Evolutionary conservation across 2,113 vertebrate species (phyloP), one percentile per base, ranked within the genome.

Genomic region (Bombycilla garrulus): DNA sequence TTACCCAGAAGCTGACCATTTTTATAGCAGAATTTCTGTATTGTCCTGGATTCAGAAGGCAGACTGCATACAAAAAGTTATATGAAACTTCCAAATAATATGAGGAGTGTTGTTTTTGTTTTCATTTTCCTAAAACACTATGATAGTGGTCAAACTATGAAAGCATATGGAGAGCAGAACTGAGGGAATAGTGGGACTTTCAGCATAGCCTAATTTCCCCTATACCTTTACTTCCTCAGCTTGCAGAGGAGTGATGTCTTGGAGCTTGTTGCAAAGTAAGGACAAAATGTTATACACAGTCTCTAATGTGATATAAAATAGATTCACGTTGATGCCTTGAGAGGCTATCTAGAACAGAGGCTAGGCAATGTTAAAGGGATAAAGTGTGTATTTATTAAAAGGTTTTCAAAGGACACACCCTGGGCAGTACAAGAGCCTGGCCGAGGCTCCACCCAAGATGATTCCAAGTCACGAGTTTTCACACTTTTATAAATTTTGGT

Each of bases 71-170:
- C 20, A 45, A 65, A 83, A 86, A 67, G 5, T 18, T 35, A n/a
- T 16, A 35, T 23, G 28, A 58, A 81, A 16, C 8, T 84, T 84
- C 15, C 16, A 11, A 35, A 36, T 18, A 42, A 36, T 42, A 77
- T 38, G 38, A 54, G 3, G 21, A 78, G 11, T 28, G 14, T 4
- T 35, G 21, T 6, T 62, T 36, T 13, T 0, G 1, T 3, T 72
- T 47, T 74, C 40, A 22, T 44, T 67, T 66, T 44, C 38, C 31
- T 71, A 18, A 60, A 92, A 74, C 9, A 42, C 20, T 48, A 13
- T 28, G 67, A 71, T n/a, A n/a, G 51, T 71, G 9, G n/a, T 71
- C 38, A 53, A 74, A 38, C 4, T 21, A 33, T 4, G 5, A 64
- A 73, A 89, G 50, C 44, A 40, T 15, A 62, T 9, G 15, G 33